Conservation (phyloP, 2,113 vertebrate genomes). For the Gorilla gorilla region DNA sequence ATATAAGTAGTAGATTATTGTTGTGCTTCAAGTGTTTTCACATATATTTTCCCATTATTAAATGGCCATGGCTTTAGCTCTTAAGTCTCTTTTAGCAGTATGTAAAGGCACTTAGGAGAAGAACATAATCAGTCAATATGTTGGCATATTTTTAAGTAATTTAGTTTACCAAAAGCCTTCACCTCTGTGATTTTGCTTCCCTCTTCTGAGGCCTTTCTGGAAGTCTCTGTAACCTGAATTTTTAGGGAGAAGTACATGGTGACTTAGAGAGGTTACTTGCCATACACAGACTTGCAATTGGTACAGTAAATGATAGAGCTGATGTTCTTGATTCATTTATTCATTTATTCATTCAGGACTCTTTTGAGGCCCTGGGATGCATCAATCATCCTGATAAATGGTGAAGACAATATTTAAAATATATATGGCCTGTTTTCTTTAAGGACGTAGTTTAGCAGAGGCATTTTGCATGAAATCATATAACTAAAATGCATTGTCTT, state of each 20-base stretch:
- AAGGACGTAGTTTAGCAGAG: neutral
- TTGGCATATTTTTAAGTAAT: neutral
- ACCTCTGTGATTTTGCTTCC: neutral
- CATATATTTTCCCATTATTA: neutral
- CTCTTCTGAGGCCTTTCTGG: neutral
- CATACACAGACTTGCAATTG: neutral
- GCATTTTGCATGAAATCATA: neutral
- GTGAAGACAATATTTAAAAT: neutral
- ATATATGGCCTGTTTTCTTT: neutral
- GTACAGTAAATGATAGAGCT: neutral
- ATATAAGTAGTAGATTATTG: neutral
- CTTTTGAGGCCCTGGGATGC: neutral
- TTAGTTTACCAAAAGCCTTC: neutral
- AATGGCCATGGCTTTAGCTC: neutral
- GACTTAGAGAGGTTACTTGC: neutral
- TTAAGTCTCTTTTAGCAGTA: neutral
- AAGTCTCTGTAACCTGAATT: neutral
- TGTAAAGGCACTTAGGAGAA: neutral
- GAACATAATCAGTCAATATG: neutral
- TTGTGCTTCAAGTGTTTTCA: constrained; percentile 23
- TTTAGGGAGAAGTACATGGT: neutral
- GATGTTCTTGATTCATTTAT: neutral
- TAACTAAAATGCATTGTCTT: neutral
- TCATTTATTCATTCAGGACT: neutral
- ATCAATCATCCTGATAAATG: neutral